Evolutionary conservation across 1,140 invertebrate genomes (phyloP), one percentile per base, ranked within the genome.

Genomic region (Pomacea maculata): DNA sequence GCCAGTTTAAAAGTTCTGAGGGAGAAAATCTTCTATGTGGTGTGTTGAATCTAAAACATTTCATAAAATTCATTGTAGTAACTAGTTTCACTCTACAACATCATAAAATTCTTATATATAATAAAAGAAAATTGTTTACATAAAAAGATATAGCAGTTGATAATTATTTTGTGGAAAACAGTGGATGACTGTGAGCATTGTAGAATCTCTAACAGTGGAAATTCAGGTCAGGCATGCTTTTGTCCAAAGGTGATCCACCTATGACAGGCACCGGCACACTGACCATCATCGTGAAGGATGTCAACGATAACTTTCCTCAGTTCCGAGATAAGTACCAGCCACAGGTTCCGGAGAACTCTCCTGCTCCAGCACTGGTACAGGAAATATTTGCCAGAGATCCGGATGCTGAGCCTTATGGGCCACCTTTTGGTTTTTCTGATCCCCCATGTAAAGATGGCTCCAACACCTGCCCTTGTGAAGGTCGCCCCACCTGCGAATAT

Each of bases 251-350:
- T 81, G 85, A 88, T 74, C 97, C 97, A 14, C 95, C 97, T 0
- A 96, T 97, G 92, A 99, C 97, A 10, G 97, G 98, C 8, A 98
- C 97, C 4, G 97, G 97, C 0, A 99, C 97, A 3, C 92, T 99
- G 25, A 97, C 96, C 0, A 96, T 99, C 0, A 96, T 97, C 81
- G 97, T 99, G 0, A 95, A 96, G 89, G 98, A 99, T 87, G 97
- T 99, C 79, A 99, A 99, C 91, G 98, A 99, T 88, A 99, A 94
- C 85, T 91, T 91, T n/a, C 97, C 97, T 2, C 95, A 95, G 83
- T 97, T 98, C 92, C 92, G 96, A 4, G 96, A 97, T 89, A 96
- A 98, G 88, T 98, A 98, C 89, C 93, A 96, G 74, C 97, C 97
- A 0, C 96, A 98, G 15, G 93, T 84, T 94, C 95, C 61, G 95